These are phyloP conservation scores for Hoplias malabaricus DNA, from an alignment of 2,113 vertebrate species.

Conservation along the genomic window DNA sequence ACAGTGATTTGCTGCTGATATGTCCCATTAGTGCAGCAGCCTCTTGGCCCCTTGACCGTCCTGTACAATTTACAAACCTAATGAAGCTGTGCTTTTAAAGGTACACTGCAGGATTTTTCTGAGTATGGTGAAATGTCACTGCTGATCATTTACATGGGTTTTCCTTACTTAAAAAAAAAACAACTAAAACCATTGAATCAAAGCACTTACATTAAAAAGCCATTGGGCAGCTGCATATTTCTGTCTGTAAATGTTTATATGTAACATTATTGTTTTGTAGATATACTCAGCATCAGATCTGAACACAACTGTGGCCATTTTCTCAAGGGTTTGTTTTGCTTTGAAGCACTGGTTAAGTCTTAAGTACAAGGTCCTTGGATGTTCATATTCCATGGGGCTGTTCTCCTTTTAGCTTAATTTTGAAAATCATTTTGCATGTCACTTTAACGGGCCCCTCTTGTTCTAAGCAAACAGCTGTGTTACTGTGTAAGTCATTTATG, in stretches of 20 bases:
- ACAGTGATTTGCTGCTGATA: not conserved
- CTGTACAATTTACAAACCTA: constrained; percentile 1
- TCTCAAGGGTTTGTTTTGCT: too few species aligned
- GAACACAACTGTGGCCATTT: too few species aligned
- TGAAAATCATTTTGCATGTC: too few species aligned
- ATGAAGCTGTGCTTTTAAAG: not conserved
- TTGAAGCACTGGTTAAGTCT: too few species aligned
- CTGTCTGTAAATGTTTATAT: not conserved
- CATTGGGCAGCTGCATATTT: not conserved
- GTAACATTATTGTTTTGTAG: too few species aligned
- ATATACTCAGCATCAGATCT: too few species aligned
- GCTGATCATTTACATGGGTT: not conserved
- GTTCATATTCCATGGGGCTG: too few species aligned
- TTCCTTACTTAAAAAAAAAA: not conserved
- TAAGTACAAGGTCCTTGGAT: too few species aligned
- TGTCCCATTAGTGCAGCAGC: constrained; percentile 9
- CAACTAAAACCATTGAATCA: not conserved
- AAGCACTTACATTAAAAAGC: not conserved
- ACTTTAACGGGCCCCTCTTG: too few species aligned
- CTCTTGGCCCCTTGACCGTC: constrained; percentile 6
- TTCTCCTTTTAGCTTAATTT: too few species aligned
- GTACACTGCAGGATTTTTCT: not conserved
- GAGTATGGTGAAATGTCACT: not conserved
- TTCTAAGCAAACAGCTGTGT: too few species aligned
- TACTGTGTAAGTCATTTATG: too few species aligned